These are phyloP conservation scores for Apteryx mantelli DNA, from an alignment of 2,113 vertebrate species.

Conservation along the genomic window DNA sequence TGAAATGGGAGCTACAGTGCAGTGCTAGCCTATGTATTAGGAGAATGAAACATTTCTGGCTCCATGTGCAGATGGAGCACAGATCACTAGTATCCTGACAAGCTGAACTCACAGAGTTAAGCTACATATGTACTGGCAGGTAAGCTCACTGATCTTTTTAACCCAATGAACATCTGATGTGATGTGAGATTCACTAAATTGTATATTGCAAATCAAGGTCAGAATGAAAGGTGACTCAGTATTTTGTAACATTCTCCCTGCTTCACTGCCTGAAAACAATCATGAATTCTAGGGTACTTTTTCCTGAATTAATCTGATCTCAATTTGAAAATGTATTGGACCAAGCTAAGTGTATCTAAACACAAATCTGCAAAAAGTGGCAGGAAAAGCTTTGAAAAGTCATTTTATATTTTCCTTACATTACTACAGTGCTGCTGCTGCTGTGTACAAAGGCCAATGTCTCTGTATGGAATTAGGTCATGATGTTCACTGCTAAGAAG, in stretches of 20 bases:
- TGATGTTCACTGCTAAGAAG: not conserved
- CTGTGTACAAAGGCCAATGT: not conserved
- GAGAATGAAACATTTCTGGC: not conserved
- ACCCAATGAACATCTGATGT: slow-evolving; percentile 50
- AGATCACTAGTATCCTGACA: slow-evolving; percentile 52
- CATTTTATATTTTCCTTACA: not conserved
- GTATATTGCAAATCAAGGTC: slow-evolving; percentile 60
- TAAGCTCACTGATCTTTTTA: slow-evolving; percentile 69
- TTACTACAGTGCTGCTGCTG: not conserved
- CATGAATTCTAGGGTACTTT: not conserved
- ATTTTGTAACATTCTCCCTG: not conserved
- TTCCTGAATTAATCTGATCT: not conserved
- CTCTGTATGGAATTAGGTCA: not conserved
- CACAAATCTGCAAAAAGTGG: not conserved
- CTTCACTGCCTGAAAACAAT: not conserved
- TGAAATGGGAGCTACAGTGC: slow-evolving; percentile 23
- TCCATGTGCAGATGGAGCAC: slow-evolving; percentile 26
- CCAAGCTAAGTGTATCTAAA: not conserved
- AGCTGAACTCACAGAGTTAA: slow-evolving; percentile 52
- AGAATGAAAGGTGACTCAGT: slow-evolving; percentile 28
- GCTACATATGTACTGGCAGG: slow-evolving; percentile 38
- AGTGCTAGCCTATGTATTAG: not conserved
- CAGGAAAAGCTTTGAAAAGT: not conserved
- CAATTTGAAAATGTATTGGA: not conserved
- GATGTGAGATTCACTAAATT: slow-evolving; percentile 46